Evolutionary conservation across 2,797 vertebrate species (phyloP).

Genomic region (Sternarchorhynchus goeldii): DNA sequence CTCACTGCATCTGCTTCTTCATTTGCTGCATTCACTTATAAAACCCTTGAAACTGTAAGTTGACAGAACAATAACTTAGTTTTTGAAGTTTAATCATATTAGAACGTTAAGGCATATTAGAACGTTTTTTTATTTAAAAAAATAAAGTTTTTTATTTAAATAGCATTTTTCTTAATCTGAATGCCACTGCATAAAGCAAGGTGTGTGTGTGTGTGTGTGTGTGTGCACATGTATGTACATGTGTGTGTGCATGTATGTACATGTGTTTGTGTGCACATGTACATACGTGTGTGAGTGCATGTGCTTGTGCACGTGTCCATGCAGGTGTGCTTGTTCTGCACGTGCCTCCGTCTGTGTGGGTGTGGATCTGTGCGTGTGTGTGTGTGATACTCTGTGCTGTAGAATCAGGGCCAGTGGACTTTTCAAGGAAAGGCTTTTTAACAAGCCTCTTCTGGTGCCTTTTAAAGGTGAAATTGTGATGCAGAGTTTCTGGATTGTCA

Average conservation of each 20-base stretch:
- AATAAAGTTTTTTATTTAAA: too few relatives aligned
- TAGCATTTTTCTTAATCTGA: background rate
- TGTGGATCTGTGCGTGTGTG: background rate
- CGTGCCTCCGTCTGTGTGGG: background rate
- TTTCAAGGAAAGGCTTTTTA: background rate
- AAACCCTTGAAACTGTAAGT: too few relatives aligned
- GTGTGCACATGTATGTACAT: background rate
- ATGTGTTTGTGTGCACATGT: background rate
- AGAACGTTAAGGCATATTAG: too few relatives aligned
- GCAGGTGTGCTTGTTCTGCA: too few relatives aligned
- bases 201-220: background rate
- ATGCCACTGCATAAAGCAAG: slow-evolving; percentile 1
- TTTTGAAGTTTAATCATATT: too few relatives aligned
- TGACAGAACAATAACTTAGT: too few relatives aligned
- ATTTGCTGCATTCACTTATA: background rate
- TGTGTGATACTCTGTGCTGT: background rate
- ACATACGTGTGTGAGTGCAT: background rate
- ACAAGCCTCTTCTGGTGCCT: slow-evolving; percentile 24
- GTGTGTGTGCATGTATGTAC: background rate
- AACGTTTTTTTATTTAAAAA: too few relatives aligned
- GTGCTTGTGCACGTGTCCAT: too few relatives aligned
- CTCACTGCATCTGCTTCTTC: background rate
- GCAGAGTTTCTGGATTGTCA: slow-evolving; percentile 2
- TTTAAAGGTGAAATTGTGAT: slow-evolving; percentile 25
- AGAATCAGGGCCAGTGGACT: slow-evolving; percentile 9